These are phyloP conservation scores for Lycia hirtaria DNA, from an alignment of 2,888 invertebrate genomes.

Conservation along the genomic window DNA sequence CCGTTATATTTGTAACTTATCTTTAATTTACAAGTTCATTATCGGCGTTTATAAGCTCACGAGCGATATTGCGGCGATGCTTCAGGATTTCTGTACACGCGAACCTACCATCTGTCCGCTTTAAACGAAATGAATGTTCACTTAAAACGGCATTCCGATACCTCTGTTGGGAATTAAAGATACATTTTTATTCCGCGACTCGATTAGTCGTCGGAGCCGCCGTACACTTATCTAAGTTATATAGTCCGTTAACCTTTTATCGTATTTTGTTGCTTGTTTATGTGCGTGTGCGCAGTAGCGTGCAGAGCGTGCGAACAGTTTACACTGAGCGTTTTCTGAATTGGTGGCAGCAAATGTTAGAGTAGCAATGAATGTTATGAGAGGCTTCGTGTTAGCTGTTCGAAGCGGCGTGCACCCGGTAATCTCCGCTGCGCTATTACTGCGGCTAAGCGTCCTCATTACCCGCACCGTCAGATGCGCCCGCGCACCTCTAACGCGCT, in stretches of 20 bases:
- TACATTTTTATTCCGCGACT: constrained; percentile 49
- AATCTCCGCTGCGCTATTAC: constrained; percentile 70
- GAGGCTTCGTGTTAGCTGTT: constrained; percentile 59
- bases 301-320: constrained; percentile 43
- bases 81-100: constrained; percentile 61
- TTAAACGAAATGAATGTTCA: constrained; percentile 58
- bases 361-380: constrained; percentile 55
- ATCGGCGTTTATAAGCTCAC: constrained; percentile 48
- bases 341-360: constrained; percentile 59
- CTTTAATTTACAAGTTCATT: constrained; percentile 53
- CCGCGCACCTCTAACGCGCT: constrained; percentile 46
- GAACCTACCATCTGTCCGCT: constrained; percentile 64
- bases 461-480: constrained; percentile 59
- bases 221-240: constrained; percentile 46
- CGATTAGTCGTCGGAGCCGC: constrained; percentile 44
- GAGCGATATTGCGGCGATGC: constrained; percentile 49
- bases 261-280: constrained; percentile 13
- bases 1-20: constrained; percentile 45
- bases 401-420: constrained; percentile 54
- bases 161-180: constrained; percentile 49
- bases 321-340: constrained; percentile 52
- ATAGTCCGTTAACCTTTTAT: constrained; percentile 38
- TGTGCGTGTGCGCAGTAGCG: constrained; percentile 40
- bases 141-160: constrained; percentile 53
- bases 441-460: constrained; percentile 71